phyloP scores from a whole-genome alignment of 2,797 vertebrate genomes.

The Salmo trutta region DNA sequence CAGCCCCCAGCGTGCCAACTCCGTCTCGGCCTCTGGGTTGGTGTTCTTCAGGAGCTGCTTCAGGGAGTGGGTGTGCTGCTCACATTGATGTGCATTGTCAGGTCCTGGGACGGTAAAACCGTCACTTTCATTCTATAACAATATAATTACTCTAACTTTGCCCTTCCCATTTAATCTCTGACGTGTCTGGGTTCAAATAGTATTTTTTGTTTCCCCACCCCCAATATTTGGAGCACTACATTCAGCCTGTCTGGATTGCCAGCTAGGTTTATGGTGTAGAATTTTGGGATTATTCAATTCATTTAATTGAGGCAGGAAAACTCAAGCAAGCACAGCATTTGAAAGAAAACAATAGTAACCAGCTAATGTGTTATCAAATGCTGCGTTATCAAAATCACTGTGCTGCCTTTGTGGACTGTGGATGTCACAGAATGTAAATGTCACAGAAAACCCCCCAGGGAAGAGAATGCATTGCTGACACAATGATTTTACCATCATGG shows the following conservation, averaged over 20 bases:
- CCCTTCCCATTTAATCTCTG: not conserved
- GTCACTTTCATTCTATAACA: not conserved
- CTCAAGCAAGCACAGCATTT: not conserved
- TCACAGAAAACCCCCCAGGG: not conserved
- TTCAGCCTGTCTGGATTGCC: too few species aligned
- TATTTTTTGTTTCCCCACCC: too few species aligned
- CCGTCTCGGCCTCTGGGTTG: constrained; percentile 72
- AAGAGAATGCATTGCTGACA: not conserved
- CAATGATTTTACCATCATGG: constrained; percentile 81
- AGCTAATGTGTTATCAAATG: too few species aligned
- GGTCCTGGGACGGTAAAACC: not conserved
- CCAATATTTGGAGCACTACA: too few species aligned
- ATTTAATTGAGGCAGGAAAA: not conserved
- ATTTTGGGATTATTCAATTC: too few species aligned
- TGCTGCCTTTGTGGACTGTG: not conserved
- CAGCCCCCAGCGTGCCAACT: constrained; percentile 87
- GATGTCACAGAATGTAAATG: not conserved
- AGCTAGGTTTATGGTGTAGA: too few species aligned
- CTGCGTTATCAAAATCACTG: not conserved
- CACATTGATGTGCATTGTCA: constrained; percentile 84
- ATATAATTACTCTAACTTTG: not conserved
- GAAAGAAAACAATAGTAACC: not conserved
- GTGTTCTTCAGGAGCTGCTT: constrained; percentile 77
- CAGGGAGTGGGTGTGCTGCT: constrained; percentile 82
- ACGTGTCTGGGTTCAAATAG: not conserved